Evolutionary conservation across 2,113 vertebrate genomes (phyloP).

Genomic region (Pagrus major): DNA sequence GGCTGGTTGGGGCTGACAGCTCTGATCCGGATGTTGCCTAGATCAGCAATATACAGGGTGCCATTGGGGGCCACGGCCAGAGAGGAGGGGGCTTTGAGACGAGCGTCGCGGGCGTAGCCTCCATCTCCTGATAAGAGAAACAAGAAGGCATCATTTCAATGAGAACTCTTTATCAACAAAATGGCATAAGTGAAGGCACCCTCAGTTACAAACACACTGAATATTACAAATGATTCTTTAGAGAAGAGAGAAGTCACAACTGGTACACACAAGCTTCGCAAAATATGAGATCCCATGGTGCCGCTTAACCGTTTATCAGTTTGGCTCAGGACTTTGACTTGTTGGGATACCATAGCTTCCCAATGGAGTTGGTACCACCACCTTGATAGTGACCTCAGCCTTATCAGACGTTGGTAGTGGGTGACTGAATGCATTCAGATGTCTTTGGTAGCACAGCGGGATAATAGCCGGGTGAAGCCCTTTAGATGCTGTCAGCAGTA

Average conservation of each 20-base stretch:
- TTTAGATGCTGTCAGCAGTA: slow-evolving; percentile 78
- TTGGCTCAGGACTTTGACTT: slow-evolving; percentile 60
- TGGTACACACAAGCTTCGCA: slow-evolving; percentile 19
- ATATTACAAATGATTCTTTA: slow-evolving; percentile 25
- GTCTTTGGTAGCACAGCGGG: slow-evolving; percentile 67
- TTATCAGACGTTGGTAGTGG: slow-evolving; percentile 70
- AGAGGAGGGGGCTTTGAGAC: slow-evolving; percentile 95
- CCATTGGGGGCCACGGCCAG: slow-evolving; percentile 93
- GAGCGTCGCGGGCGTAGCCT: slow-evolving; percentile 95
- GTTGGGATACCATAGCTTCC: slow-evolving; percentile 48
- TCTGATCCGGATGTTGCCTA: slow-evolving; percentile 95
- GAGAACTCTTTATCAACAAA: slow-evolving; percentile 35
- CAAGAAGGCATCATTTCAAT: slow-evolving; percentile 19
- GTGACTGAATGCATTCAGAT: slow-evolving; percentile 63
- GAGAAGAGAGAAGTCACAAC: slow-evolving; percentile 20
- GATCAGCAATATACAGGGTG: slow-evolving; percentile 93
- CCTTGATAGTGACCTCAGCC: slow-evolving; percentile 74
- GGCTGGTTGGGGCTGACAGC: slow-evolving; percentile 92
- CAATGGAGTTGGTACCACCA: slow-evolving; percentile 55
- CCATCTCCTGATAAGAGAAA: slow-evolving; percentile 88
- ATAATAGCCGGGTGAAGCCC: slow-evolving; percentile 62
- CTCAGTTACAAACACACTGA: slow-evolving; percentile 19
- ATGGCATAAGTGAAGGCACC: slow-evolving; percentile 7
- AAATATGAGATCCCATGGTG: slow-evolving; percentile 52
- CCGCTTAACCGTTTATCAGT: slow-evolving; percentile 65